These are phyloP conservation scores for Eilema sororculum DNA, from an alignment of 2,888 invertebrate species.

Conservation along the genomic window DNA sequence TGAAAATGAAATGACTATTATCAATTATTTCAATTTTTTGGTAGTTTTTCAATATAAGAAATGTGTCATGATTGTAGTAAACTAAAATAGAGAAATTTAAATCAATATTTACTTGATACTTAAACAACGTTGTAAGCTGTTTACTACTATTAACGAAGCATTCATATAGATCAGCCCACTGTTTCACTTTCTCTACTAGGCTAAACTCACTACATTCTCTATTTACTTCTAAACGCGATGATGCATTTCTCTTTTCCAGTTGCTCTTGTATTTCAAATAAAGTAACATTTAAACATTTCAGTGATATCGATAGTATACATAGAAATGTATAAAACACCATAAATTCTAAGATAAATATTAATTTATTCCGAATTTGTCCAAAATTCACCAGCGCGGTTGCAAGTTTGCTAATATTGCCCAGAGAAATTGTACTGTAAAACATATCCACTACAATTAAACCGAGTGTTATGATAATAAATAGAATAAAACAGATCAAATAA, in stretches of 20 bases:
- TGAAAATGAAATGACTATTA: not conserved
- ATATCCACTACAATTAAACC: not conserved
- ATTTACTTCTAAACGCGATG: no score
- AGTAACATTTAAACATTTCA: not conserved
- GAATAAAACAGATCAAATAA: not conserved
- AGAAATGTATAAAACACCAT: not conserved
- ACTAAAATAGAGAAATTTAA: not conserved
- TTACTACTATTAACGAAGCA: not conserved
- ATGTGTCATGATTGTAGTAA: not conserved
- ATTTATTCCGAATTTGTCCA: not conserved
- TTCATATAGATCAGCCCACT: not conserved
- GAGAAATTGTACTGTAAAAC: not conserved
- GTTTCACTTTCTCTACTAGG: not conserved
- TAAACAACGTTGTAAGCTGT: conserved; percentile 2
- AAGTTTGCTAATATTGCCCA: not conserved
- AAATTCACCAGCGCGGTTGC: not conserved
- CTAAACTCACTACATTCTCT: not conserved
- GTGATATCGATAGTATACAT: not conserved
- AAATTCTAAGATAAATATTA: conserved; percentile 5
- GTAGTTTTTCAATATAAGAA: no score
- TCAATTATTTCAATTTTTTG: no score
- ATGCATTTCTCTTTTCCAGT: not conserved
- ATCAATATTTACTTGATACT: conserved; percentile 2
- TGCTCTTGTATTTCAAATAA: not conserved
- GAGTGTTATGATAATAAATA: not conserved